Conservation (phyloP, 2,797 vertebrate genomes). For the Ambastaia sidthimunki region DNA sequence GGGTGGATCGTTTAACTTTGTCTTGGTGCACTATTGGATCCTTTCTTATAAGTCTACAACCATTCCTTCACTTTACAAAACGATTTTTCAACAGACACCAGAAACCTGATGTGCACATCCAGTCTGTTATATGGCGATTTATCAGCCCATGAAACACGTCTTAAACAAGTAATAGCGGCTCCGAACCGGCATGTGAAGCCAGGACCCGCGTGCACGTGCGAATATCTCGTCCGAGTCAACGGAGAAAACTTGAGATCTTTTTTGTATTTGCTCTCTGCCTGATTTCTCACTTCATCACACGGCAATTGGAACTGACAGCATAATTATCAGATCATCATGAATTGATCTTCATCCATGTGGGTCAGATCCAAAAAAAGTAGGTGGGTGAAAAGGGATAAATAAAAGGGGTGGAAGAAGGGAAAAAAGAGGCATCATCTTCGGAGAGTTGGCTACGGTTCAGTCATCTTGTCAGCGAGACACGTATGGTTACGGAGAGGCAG, state of each 20-base stretch:
- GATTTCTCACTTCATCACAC: slow-evolving; percentile 80
- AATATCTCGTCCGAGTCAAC: slow-evolving; percentile 61
- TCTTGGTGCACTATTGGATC: not conserved
- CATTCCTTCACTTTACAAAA: slow-evolving; percentile 7
- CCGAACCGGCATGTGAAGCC: not conserved
- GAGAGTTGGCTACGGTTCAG: slow-evolving; percentile 64
- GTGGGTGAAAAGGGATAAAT: slow-evolving; percentile 43
- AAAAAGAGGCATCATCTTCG: slow-evolving; percentile 55
- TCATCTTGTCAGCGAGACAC: slow-evolving; percentile 64
- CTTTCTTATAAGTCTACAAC: not conserved
- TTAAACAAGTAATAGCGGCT: slow-evolving; percentile 27
- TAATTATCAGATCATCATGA: slow-evolving; percentile 85
- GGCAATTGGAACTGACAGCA: slow-evolving; percentile 81
- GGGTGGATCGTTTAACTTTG: not conserved
- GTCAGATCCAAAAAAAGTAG: slow-evolving; percentile 60
- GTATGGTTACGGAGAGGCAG: slow-evolving; percentile 69
- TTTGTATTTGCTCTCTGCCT: slow-evolving; percentile 79
- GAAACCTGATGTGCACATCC: slow-evolving; percentile 31
- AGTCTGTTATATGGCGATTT: slow-evolving; percentile 21
- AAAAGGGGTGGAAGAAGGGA: slow-evolving; percentile 44
- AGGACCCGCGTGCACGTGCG: not conserved
- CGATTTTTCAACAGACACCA: slow-evolving; percentile 8
- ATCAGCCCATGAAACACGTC: slow-evolving; percentile 30
- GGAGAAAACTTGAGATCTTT: slow-evolving; percentile 74
- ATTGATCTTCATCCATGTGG: slow-evolving; percentile 81